Percentiles rank a stretch among this genome's conserved stretches.
phyloP scores from a whole-genome alignment of 2,113 vertebrate species.

The Cromileptes altivelis region DNA sequence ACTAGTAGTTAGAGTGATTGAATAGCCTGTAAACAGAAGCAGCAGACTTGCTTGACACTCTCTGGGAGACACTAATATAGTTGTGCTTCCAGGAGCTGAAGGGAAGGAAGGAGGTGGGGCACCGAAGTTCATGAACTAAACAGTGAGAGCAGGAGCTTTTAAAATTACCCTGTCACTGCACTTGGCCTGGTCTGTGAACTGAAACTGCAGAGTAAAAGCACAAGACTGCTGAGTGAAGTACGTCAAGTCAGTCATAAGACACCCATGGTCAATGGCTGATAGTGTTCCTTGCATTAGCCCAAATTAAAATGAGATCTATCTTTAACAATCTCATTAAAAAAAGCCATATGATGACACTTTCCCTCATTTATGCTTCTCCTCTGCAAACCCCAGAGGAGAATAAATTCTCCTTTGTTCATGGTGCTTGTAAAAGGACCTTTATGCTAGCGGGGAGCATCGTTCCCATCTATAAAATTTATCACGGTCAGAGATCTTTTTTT shows the following conservation, averaged over 20 bases:
- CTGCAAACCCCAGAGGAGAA: constrained; percentile 53
- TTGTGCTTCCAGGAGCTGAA: constrained; percentile 60
- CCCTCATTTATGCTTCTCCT: constrained; percentile 48
- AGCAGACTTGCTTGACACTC: constrained; percentile 63
- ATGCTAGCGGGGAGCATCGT: constrained; percentile 38
- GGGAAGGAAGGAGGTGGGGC: constrained; percentile 37
- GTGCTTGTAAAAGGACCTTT: constrained; percentile 46
- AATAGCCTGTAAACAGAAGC: constrained; percentile 78
- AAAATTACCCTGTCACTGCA: constrained; percentile 61
- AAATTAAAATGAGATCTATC: constrained; percentile 84
- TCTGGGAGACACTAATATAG: constrained; percentile 75
- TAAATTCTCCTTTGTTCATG: constrained; percentile 60
- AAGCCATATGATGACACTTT: constrained; percentile 78
- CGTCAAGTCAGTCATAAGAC: constrained; percentile 85
- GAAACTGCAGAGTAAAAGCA: constrained; percentile 78
- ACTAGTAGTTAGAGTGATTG: constrained; percentile 76
- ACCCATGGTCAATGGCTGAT: constrained; percentile 76
- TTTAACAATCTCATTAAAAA: constrained; percentile 77
- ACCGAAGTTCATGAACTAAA: constrained; percentile 73
- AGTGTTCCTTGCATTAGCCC: constrained; percentile 81
- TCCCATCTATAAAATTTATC: constrained; percentile 49
- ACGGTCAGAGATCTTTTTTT: constrained; percentile 34
- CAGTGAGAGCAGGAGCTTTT: constrained; percentile 53
- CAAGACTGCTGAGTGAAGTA: constrained; percentile 77
- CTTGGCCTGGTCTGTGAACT: constrained; percentile 52